Evolutionary conservation across 1,140 invertebrate genomes (phyloP), one percentile per base, ranked within the genome.

Genomic region (Drosophila nigromelanica): DNA sequence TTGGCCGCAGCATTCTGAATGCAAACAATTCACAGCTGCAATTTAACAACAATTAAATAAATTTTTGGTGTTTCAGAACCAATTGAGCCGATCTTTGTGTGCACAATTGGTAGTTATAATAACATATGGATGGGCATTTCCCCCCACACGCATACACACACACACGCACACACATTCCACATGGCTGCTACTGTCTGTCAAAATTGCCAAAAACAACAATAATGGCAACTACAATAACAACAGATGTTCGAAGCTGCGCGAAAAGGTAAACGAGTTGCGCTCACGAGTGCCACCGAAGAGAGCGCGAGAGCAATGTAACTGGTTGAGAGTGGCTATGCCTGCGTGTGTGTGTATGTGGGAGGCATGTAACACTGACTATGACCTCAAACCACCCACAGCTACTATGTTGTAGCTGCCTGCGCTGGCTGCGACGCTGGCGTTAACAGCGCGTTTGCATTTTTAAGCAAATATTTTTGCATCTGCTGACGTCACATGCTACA

Each of bases 231-330:
- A 87, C 73, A 86, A 80, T 58, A 76, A 64, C 77, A 86, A 86
- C 82, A 87, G 81, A 85, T 85, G 80, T 77, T 80, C 64, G 50
- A 33, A 71, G 78, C 59, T 58, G 73, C 69, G 64, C 81, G 48
- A 60, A 78, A 87, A 86, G 82, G 82, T 87, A 86, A 86, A 86
- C 82, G 82, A 89, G 82, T 86, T 86, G 82, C 78, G 62, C 86
- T 87, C 74, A 43, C 58, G 64, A 80, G 35, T 37, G 47, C 5
- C 33, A 48, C 39, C 39, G 30, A 72, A 70, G 70, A 74, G 67
- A 59, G 62, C 76, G 52, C 58, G 33, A 40, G 60, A 55, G 68
- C 35, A 42, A 52, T 45, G 54, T 67, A 66, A 66, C 52, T 74
- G 56, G 51, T 64, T 78, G 24, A 50, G 30, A 71, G 39, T 43